Evolutionary conservation across 2,888 invertebrate genomes (phyloP).

Genomic region (Pseudanteris insignis): DNA sequence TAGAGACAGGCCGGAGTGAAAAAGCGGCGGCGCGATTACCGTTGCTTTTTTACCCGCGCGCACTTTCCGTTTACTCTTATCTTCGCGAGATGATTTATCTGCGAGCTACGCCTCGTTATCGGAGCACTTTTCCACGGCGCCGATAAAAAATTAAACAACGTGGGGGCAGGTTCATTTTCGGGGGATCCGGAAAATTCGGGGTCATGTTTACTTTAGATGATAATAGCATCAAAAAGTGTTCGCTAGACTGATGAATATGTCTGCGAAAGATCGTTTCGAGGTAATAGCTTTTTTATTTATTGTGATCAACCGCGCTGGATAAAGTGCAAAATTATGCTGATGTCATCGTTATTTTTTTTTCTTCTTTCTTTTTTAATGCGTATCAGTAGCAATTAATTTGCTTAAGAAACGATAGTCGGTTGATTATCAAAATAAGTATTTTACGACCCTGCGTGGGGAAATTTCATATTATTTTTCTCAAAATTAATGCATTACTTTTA

Average conservation of each 20-base stretch:
- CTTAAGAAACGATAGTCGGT: too few relatives aligned
- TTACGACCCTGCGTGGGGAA: too few relatives aligned
- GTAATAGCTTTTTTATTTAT: background rate
- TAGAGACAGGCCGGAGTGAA: slow-evolving; percentile 33
- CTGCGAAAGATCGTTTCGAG: background rate
- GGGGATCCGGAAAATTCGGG: slow-evolving; percentile 10
- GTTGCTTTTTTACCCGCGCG: slow-evolving; percentile 14
- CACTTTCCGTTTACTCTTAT: slow-evolving; percentile 19
- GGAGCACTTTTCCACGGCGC: slow-evolving; percentile 22
- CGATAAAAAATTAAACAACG: slow-evolving; percentile 11
- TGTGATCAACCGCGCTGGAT: background rate
- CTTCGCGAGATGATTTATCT: slow-evolving; percentile 32
- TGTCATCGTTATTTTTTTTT: too few relatives aligned
- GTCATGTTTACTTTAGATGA: slow-evolving; percentile 26
- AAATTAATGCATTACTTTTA: too few relatives aligned
- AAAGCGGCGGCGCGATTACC: slow-evolving; percentile 20
- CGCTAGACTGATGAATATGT: background rate
- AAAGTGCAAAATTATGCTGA: too few relatives aligned
- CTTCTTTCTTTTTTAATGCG: too few relatives aligned
- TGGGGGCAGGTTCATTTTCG: slow-evolving; percentile 8
- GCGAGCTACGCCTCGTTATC: slow-evolving; percentile 31
- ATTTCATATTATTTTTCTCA: too few relatives aligned
- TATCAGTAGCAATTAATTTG: too few relatives aligned
- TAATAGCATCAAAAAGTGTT: slow-evolving; percentile 9
- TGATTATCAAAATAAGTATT: too few relatives aligned